Base-by-base conservation (phyloP, 2,797 vertebrate genomes). In the Pempheris klunzingeri region DNA sequence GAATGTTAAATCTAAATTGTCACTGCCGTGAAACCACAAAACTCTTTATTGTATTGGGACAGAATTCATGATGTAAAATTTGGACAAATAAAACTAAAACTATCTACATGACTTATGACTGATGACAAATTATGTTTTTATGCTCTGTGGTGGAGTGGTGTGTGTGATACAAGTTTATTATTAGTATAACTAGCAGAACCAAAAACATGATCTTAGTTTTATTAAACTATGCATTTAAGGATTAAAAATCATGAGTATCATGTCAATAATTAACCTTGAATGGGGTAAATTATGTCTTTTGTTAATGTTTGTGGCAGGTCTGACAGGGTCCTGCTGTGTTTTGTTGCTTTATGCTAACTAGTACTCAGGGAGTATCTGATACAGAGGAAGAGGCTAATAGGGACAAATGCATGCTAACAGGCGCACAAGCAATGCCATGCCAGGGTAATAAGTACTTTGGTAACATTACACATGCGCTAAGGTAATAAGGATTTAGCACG, bases 401-500 rank as follows among this genome's bases (percentile, higher is more conserved):
- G 49, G 39, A 82, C 52, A 52, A 63, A 71, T 54, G 36, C 49
- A 65, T 15, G 4, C 47, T 62, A 26, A 49, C 34, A 39, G 7
- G 60, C 39, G 46, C n/a, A 50, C 50, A 59, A 13, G 53, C 53
- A 81, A 39, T 78, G 44, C 78, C 71, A 69, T 82, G 78, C 59
- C 64, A 64, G 28, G 55, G 61, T 86, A 86, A 89, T 85, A 82
- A 82, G 61, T 78, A 71, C 74, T 68, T 74, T 71, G 74, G 78
- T 89, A 84, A 74, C 74, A 82, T 85, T 88, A 92, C 69, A 3
- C 82, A 74, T 87, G 71, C 26, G 54, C 69, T 34, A 86, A 81
- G 80, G 64, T 90, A 90, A 92, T 91, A 87, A 83, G 77, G 55
- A 58, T 41, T 70, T 77, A 74, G 76, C 77, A 81, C 62, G 66